Evolutionary conservation across 2,888 invertebrate species (phyloP).

Genomic region (Apantesis nais): DNA sequence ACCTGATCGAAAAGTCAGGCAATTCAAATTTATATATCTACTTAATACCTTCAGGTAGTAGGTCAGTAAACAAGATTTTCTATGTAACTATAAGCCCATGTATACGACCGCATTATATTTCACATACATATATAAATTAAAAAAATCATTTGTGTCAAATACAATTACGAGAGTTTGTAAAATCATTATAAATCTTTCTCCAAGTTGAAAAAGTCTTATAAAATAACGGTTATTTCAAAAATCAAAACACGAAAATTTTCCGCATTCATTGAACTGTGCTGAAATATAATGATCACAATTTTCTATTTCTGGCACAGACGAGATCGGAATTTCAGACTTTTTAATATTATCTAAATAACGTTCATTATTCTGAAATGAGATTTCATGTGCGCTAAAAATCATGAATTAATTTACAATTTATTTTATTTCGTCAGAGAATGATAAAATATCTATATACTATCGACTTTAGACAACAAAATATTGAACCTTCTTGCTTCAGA

Average conservation of each 20-base stretch:
- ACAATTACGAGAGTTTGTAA: not conserved
- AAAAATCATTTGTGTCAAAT: no score
- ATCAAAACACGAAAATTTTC: not conserved
- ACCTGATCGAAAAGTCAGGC: no score
- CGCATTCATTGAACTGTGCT: constrained; percentile 12
- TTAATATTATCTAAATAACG: not conserved
- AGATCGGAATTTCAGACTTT: not conserved
- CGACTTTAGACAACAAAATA: no score
- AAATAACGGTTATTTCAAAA: not conserved
- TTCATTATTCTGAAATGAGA: not conserved
- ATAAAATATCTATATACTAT: no score
- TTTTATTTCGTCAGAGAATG: no score
- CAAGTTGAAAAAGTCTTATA: not conserved
- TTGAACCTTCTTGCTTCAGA: not conserved
- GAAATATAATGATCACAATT: constrained; percentile 7
- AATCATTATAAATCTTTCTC: not conserved
- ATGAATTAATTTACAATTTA: no score
- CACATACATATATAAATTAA: no score
- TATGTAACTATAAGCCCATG: no score
- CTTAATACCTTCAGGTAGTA: no score
- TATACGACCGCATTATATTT: no score
- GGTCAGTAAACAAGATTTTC: no score
- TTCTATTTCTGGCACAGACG: constrained; percentile 3
- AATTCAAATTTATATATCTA: no score
- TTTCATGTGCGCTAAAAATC: not conserved